Conservation (phyloP, 2,888 invertebrate species). For the Dryadula phaetusa region DNA sequence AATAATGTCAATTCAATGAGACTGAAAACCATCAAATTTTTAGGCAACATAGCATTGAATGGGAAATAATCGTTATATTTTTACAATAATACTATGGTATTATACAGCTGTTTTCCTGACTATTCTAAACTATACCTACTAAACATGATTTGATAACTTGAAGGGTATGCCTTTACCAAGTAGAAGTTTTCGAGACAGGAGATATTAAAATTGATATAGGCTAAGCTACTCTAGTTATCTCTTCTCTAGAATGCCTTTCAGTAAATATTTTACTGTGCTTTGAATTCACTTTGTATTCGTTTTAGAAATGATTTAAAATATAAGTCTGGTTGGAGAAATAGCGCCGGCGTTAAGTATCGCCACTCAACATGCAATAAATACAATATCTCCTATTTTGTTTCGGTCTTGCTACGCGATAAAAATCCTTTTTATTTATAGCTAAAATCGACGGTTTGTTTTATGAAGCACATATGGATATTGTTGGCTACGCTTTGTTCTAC, state of each 20-base stretch:
- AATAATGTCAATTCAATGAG: too few relatives aligned
- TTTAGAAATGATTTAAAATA: not conserved
- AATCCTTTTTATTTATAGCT: too few relatives aligned
- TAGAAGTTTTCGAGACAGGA: constrained; percentile 1
- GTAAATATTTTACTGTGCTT: constrained; percentile 15
- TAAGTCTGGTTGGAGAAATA: too few relatives aligned
- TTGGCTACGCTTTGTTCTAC: too few relatives aligned
- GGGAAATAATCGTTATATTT: not conserved
- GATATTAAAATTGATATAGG: constrained; percentile 20
- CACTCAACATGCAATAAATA: too few relatives aligned
- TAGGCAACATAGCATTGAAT: too few relatives aligned
- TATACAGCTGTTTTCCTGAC: not conserved
- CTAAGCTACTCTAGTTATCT: constrained; percentile 10
- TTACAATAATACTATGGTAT: not conserved
- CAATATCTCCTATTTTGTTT: too few relatives aligned
- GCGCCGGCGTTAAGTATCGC: too few relatives aligned
- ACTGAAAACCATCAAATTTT: too few relatives aligned
- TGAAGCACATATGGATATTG: not conserved
- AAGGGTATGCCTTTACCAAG: not conserved
- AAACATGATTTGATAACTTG: not conserved
- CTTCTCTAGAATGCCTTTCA: not conserved
- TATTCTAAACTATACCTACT: not conserved
- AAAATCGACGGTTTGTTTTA: too few relatives aligned
- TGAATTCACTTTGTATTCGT: not conserved
- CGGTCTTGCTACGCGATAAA: too few relatives aligned